These are phyloP conservation scores for Metopolophium dirhodum DNA, from an alignment of 1,140 invertebrate species.

Conservation along the genomic window DNA sequence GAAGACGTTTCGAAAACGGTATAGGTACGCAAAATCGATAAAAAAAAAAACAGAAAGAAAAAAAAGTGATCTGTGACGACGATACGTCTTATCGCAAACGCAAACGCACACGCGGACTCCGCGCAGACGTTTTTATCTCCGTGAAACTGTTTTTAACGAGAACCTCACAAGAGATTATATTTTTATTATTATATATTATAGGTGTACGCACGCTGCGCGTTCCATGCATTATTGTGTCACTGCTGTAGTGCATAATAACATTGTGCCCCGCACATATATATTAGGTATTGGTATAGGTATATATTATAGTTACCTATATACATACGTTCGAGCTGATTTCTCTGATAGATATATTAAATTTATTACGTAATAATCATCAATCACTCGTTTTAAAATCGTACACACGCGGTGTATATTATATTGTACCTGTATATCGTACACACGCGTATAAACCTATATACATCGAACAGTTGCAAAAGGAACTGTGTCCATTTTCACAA, in stretches of 20 bases:
- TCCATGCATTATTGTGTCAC: neutral
- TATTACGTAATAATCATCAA: conserved; percentile 6
- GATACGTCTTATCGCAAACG: neutral
- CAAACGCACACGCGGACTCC: neutral
- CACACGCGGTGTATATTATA: neutral
- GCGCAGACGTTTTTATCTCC: neutral
- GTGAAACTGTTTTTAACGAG: neutral
- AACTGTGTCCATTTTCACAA: neutral
- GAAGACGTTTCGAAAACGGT: conserved; percentile 3
- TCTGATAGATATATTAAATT: neutral
- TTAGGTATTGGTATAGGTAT: neutral
- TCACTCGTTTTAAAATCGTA: neutral
- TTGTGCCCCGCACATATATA: neutral
- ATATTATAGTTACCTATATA: neutral
- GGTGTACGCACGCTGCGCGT: neutral
- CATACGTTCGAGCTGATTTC: neutral
- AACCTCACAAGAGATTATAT: neutral
- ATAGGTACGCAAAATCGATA: neutral
- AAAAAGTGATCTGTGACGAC: neutral
- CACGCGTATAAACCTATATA: neutral
- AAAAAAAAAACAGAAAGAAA: neutral
- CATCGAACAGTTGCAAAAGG: neutral
- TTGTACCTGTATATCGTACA: neutral
- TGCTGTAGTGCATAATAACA: neutral
- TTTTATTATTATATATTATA: neutral